Evolutionary conservation across 2,888 invertebrate species (phyloP).

Genomic region (Pilophorus perplexus): DNA sequence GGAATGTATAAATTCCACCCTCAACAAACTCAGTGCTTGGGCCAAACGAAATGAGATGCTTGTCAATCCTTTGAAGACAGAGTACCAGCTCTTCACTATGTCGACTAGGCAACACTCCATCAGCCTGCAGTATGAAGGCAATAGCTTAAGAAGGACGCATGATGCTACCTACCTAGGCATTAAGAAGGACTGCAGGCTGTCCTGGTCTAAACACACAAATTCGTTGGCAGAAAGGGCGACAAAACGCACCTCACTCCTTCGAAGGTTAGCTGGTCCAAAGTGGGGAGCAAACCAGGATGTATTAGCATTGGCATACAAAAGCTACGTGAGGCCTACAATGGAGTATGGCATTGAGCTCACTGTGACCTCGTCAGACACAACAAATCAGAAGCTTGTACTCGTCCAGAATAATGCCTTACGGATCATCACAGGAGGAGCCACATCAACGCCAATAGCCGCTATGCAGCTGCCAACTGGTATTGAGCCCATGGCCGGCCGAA

Average conservation of each 20-base stretch:
- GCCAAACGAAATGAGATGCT: too few species aligned
- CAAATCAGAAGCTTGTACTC: neutral
- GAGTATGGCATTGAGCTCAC: neutral
- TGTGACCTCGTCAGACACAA: neutral
- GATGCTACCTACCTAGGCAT: too few species aligned
- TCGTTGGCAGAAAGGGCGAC: too few species aligned
- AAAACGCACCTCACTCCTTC: too few species aligned
- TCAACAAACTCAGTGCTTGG: too few species aligned
- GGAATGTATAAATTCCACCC: neutral
- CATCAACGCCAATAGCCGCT: neutral
- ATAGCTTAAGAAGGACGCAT: neutral
- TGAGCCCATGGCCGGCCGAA: neutral
- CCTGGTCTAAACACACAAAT: too few species aligned
- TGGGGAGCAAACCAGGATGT: too few species aligned
- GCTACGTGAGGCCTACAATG: too few species aligned
- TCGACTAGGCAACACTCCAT: neutral
- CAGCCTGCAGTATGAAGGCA: neutral
- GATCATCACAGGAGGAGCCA: neutral
- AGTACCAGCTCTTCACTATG: constrained; percentile 9
- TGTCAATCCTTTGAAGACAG: too few species aligned
- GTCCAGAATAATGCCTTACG: neutral
- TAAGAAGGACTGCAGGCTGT: too few species aligned
- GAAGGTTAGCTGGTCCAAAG: too few species aligned
- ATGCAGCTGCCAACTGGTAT: neutral
- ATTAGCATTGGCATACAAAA: too few species aligned